Percentiles rank a stretch among this genome's conserved stretches.
phyloP scores from a whole-genome alignment of 2,888 invertebrate genomes.

The Hirtodrosophila cameraria region DNA sequence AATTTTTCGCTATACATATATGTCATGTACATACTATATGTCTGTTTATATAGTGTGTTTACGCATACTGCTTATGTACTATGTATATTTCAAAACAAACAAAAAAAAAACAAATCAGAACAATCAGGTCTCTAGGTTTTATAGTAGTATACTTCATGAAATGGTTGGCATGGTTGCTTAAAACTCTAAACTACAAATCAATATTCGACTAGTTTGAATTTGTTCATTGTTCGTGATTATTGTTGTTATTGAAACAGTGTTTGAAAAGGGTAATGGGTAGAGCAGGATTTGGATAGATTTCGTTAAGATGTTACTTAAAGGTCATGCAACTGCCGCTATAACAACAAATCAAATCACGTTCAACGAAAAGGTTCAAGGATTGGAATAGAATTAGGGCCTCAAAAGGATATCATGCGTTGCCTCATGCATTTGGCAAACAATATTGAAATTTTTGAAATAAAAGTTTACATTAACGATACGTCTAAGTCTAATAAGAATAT shows the following conservation, averaged over 20 bases:
- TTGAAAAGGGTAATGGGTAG: background rate
- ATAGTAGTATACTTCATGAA: slow-evolving; percentile 1
- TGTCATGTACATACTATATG: slow-evolving; percentile 1
- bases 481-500: slow-evolving; percentile 11
- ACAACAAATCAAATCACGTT: background rate
- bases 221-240: too few relatives aligned
- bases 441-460: slow-evolving; percentile 44
- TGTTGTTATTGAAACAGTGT: background rate
- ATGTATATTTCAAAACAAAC: background rate
- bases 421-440: slow-evolving; percentile 46
- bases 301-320: background rate
- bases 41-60: background rate
- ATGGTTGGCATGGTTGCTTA: background rate
- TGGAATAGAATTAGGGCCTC: background rate
- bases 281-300: background rate
- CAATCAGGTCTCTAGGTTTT: background rate
- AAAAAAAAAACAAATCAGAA: background rate
- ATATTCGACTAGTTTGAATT: slow-evolving; percentile 10
- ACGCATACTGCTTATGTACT: background rate
- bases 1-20: slow-evolving; percentile 20
- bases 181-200: slow-evolving; percentile 23
- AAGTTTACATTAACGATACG: slow-evolving; percentile 24
- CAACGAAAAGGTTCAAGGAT: background rate
- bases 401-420: slow-evolving; percentile 31
- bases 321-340: slow-evolving; percentile 18